phyloP scores from a whole-genome alignment of 2,113 vertebrate genomes.

The Aythya baeri region DNA sequence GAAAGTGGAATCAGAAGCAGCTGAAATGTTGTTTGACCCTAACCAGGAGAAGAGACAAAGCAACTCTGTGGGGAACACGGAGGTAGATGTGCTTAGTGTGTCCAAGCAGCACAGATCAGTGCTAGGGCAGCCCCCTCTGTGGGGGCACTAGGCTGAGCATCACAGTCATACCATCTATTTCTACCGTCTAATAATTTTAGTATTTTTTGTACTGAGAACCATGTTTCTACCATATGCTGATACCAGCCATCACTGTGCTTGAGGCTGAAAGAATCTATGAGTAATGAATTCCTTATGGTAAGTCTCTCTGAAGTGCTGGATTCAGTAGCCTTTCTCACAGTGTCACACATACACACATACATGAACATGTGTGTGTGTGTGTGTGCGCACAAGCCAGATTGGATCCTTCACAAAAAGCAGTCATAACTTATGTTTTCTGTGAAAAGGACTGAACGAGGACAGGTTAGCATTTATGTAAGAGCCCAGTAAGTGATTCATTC shows the following conservation, averaged over 20 bases:
- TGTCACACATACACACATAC: rapidly evolving
- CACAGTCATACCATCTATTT: neutral
- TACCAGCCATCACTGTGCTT: neutral
- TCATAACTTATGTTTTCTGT: neutral
- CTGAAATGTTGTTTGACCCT: neutral
- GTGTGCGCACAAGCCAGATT: neutral
- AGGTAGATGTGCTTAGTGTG: neutral
- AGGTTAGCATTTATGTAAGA: neutral
- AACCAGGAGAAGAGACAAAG: neutral
- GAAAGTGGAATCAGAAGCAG: neutral
- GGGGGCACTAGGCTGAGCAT: neutral
- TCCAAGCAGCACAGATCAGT: neutral
- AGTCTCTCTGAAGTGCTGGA: neutral
- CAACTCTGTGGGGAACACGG: rapidly evolving
- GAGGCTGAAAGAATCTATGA: neutral
- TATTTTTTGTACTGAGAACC: neutral
- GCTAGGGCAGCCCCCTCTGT: neutral
- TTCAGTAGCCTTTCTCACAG: neutral
- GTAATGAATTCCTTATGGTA: neutral
- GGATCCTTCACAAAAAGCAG: neutral
- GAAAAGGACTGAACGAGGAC: neutral
- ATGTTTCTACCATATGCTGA: neutral
- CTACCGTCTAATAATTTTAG: neutral
- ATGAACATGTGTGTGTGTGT: neutral
- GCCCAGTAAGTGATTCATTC: neutral